phyloP scores from a whole-genome alignment of 2,888 invertebrate species.

The Helleia helle region DNA sequence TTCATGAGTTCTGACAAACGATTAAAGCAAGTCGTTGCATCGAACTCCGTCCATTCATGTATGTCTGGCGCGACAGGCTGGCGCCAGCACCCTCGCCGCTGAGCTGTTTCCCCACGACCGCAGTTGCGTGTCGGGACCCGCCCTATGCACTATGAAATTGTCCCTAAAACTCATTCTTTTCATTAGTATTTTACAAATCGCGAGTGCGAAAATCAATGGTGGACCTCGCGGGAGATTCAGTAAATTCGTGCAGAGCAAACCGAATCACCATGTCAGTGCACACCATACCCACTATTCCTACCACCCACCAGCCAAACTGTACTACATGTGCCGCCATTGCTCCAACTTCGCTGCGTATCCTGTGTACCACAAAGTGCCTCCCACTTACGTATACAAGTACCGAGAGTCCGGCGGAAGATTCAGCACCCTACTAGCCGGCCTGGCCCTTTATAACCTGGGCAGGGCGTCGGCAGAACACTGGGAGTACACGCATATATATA shows the following conservation, averaged over 20 bases:
- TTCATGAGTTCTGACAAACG: too few species aligned
- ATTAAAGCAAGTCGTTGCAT: too few species aligned
- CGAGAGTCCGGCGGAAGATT: conserved; percentile 47
- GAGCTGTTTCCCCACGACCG: conserved; percentile 35
- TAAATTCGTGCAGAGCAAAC: conserved; percentile 20
- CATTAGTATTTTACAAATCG: conserved; percentile 26
- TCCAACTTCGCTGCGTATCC: conserved; percentile 42
- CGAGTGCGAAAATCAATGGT: conserved; percentile 40
- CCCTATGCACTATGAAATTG: conserved; percentile 47
- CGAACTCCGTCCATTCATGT: conserved; percentile 25
- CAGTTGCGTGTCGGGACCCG: conserved; percentile 54
- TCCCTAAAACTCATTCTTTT: conserved; percentile 24
- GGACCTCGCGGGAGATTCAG: conserved; percentile 36
- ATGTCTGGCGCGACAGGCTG: conserved; percentile 39
- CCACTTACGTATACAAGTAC: conserved; percentile 54
- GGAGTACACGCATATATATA: conserved; percentile 36
- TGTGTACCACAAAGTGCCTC: conserved; percentile 51
- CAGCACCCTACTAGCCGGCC: conserved; percentile 46
- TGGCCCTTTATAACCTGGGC: conserved; percentile 59
- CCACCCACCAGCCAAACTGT: conserved; percentile 50
- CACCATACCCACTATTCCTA: conserved; percentile 51
- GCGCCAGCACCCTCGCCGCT: conserved; percentile 50
- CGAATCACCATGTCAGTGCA: conserved; percentile 35
- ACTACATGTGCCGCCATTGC: conserved; percentile 48
- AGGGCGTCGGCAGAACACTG: conserved; percentile 35